Conservation (phyloP, 2,113 vertebrate species). For the Hepsetus odoe region DNA sequence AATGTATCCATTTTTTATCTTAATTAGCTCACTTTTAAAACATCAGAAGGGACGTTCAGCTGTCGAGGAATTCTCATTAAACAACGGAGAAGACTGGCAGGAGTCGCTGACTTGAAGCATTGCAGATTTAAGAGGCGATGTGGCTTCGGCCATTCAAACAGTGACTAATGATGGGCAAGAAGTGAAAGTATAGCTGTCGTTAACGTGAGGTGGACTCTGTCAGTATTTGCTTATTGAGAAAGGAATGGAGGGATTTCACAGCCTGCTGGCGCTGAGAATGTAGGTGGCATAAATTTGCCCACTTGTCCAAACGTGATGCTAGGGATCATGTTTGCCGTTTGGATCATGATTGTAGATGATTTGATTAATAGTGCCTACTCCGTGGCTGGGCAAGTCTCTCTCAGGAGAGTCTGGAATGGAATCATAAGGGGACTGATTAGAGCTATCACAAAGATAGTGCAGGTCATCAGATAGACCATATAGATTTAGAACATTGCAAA, state of each 20-base stretch:
- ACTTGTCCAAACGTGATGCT: background rate
- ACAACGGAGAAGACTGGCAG: background rate
- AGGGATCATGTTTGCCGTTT: background rate
- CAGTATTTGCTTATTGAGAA: conserved; percentile 1
- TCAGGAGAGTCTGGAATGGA: background rate
- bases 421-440: background rate
- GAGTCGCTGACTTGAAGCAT: background rate
- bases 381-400: background rate
- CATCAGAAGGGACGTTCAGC: too few relatives aligned
- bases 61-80: background rate
- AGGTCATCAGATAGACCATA: background rate
- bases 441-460: background rate
- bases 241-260: background rate
- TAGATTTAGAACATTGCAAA: conserved; percentile 5
- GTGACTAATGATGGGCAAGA: background rate
- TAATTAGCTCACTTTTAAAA: background rate
- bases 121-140: background rate
- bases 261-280: background rate
- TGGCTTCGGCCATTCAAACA: background rate
- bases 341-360: background rate
- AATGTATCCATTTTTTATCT: background rate
- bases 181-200: background rate
- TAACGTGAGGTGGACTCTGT: background rate
- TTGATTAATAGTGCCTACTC: background rate
- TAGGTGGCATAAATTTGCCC: conserved; percentile 5